These are phyloP conservation scores for Chymomyza fuscimana DNA, from an alignment of 2,888 invertebrate species.

Conservation along the genomic window DNA sequence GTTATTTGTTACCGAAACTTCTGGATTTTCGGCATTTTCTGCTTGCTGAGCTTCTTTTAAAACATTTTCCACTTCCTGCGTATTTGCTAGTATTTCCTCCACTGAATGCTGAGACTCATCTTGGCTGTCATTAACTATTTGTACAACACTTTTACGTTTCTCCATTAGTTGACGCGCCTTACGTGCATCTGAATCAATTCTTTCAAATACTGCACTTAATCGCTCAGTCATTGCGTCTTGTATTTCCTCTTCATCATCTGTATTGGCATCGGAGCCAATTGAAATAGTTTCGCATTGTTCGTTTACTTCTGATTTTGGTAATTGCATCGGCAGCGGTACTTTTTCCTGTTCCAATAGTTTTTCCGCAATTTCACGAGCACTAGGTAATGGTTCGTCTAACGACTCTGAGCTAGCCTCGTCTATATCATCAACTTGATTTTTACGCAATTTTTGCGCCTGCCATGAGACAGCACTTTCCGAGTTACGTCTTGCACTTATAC, in stretches of 20 bases:
- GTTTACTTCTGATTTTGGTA: background rate
- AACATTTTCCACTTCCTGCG: background rate
- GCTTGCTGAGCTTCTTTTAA: background rate
- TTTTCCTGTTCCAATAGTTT: constrained; percentile 57
- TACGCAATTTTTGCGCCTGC: constrained; percentile 38
- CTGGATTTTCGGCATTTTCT: background rate
- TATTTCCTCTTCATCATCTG: constrained; percentile 40
- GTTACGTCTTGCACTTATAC: constrained; percentile 38
- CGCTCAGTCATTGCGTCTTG: constrained; percentile 36
- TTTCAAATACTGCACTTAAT: constrained; percentile 41
- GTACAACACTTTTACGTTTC: background rate
- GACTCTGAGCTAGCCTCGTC: constrained; percentile 59
- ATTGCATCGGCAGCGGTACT: background rate
- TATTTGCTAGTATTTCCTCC: background rate
- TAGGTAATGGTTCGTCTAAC: constrained; percentile 53
- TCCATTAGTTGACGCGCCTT: background rate
- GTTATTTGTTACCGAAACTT: background rate
- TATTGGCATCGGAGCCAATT: constrained; percentile 43
- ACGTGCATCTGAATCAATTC: constrained; percentile 37
- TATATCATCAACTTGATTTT: constrained; percentile 51
- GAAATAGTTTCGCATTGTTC: constrained; percentile 26
- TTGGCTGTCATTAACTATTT: background rate
- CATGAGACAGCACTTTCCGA: constrained; percentile 35
- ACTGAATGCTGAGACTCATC: constrained; percentile 10
- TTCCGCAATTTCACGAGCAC: constrained; percentile 76